phyloP scores from a whole-genome alignment of 2,888 invertebrate species.

The Molanna angustata region DNA sequence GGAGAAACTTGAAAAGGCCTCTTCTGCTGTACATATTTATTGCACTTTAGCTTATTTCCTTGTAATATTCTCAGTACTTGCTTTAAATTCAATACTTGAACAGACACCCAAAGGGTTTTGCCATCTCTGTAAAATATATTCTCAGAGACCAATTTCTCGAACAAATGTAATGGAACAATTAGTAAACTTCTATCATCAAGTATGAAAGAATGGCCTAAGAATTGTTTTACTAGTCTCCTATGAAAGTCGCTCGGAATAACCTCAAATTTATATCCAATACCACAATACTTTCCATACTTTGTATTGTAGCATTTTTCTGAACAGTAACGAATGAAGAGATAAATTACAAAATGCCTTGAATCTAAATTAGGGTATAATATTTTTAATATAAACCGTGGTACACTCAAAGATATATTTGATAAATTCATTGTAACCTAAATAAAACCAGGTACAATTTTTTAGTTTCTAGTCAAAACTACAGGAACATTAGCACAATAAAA shows the following conservation, averaged over 20 bases:
- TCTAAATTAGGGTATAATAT: slow-evolving; percentile 22
- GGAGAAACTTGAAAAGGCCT: too few relatives aligned
- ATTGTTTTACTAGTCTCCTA: slow-evolving; percentile 6
- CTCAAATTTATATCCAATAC: slow-evolving; percentile 19
- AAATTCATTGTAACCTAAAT: too few relatives aligned
- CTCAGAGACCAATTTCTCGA: slow-evolving; percentile 46
- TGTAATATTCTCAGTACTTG: too few relatives aligned
- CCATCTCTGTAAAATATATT: slow-evolving; percentile 51
- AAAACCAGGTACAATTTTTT: too few relatives aligned
- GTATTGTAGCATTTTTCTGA: slow-evolving; percentile 12
- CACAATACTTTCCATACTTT: slow-evolving; percentile 14
- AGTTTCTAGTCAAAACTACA: too few relatives aligned
- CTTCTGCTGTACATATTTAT: too few relatives aligned
- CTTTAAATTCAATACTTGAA: slow-evolving; percentile 28
- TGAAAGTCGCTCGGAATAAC: slow-evolving; percentile 26
- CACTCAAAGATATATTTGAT: slow-evolving; percentile 1
- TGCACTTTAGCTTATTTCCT: too few relatives aligned
- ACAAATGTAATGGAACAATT: slow-evolving; percentile 33
- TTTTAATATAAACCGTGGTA: slow-evolving; percentile 18
- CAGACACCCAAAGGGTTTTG: slow-evolving; percentile 47
- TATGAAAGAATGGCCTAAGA: too few relatives aligned
- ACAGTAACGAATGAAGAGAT: slow-evolving; percentile 18
- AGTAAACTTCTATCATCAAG: too few relatives aligned
- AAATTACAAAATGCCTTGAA: slow-evolving; percentile 23
- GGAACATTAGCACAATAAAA: too few relatives aligned